Evolutionary conservation across 1,140 invertebrate species (phyloP), one percentile per base, ranked within the genome.

Genomic region (Drosophila nigrodunni): DNA sequence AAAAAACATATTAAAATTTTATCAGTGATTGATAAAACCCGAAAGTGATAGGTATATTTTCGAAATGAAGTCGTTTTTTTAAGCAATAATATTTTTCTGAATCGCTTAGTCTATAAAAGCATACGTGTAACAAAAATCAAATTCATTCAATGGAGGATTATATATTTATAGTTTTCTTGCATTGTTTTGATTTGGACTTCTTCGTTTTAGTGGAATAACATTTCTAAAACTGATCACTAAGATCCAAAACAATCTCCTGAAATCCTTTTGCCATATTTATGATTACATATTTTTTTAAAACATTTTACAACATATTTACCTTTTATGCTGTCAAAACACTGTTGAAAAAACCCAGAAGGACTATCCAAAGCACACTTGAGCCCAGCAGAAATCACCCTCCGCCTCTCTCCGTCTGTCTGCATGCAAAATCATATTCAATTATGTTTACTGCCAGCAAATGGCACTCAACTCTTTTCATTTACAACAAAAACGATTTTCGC

Each of bases 1-100:
- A 10, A 47, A 30, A 61, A 60, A 70, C 68, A 73, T 73, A 77
- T 74, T 64, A 69, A 73, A 80, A 74, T 64, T 74, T 80, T 74
- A 80, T 67, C 58, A 46, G 54, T 65, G 74, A 69, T 80, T 73
- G 65, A 80, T 69, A 79, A 77, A 64, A 37, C 44, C 52, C 30
- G 49, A 69, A 60, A 18, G 39, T 2, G 10, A 15, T 21, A 2
- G n/a, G 3, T 8, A 25, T 37, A 43, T 30, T 34, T 21, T 4
- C 39, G 46, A 11, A 21, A 3, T 18, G 2, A 37, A 15, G 25
- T 30, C 25, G 25, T 2, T 35, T 15, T 3, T 13, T 37, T 13
- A 18, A 30, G 7, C 2, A 39, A 47, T n/a, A 15, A 30, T 5
- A 30, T 30, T 30, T 30, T 30, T 30, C 25, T 30, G 18, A 21